Conservation (phyloP, 2,797 vertebrate genomes). For the Monodelphis domestica region DNA sequence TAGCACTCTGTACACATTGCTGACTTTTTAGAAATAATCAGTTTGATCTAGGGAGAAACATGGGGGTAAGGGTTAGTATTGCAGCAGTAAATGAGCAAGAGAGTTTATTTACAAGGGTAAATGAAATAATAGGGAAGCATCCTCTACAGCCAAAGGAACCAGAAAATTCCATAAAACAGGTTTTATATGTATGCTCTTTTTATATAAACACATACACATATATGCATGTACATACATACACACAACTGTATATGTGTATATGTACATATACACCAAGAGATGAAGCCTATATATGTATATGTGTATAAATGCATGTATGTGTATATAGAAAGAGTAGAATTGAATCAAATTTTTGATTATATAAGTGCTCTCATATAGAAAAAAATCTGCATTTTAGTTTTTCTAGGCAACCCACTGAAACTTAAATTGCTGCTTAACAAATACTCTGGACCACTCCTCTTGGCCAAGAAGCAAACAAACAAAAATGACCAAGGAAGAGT, state of each 20-base stretch:
- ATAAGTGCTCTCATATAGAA: not conserved
- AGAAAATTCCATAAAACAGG: not conserved
- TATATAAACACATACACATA: not conserved
- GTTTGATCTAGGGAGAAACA: not conserved
- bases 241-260: too few species aligned
- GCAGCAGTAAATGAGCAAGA: not conserved
- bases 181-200: not conserved
- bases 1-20: not conserved
- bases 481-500: constrained; percentile 53
- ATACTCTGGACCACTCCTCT: constrained; percentile 5
- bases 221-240: not conserved
- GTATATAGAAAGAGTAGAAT: not conserved
- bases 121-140: not conserved
- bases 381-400: constrained; percentile 21
- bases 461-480: not conserved
- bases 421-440: constrained; percentile 43
- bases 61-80: not conserved
- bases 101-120: not conserved
- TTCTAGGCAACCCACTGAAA: constrained; percentile 27
- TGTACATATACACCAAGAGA: too few species aligned
- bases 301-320: not conserved
- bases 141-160: not conserved
- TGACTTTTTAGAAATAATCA: constrained; percentile 18
- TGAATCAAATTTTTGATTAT: not conserved
- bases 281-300: not conserved